Evolutionary conservation across 2,888 invertebrate species (phyloP), one percentile per base, ranked within the genome.

Genomic region (Synergus umbraculus): DNA sequence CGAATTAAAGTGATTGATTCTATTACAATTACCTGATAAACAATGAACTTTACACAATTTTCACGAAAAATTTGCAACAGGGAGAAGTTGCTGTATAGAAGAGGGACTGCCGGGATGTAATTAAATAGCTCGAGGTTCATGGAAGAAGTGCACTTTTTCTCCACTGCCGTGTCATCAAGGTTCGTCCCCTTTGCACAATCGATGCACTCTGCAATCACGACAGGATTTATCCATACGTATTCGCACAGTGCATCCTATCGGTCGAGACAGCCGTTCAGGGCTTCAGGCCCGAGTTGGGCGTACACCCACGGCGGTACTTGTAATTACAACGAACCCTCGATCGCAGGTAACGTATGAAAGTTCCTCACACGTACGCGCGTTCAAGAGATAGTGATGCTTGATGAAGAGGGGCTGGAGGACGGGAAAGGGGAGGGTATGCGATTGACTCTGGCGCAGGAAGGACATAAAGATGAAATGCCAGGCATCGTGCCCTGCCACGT

Each of bases 251-350:
- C 82, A 79, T 81, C 58, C 77, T 80, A 80, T 80, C 79, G 63
- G 81, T 65, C 54, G 81, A 79, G 76, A 77, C 81, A 82, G 67
- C 22, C 58, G 58, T 83, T 82, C 83, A 82, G 79, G 79, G 81
- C 84, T 83, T 82, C 83, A 82, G 79, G 79, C 81, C 84, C 82
- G 83, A 83, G 83, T 73, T 82, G 84, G 82, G 85, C 85, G 85
- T 83, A 83, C 84, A 86, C 85, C 87, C 85, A 86, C 85, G 83
- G 85, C 82, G 85, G 85, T 85, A 83, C 84, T 85, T 87, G 87
- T 88, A 89, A 89, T 89, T 89, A 89, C 88, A 87, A 88, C 85
- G 86, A 86, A 88, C 86, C 85, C 85, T 86, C 81, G 85, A 80
- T 86, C 81, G 86, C 85, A 83, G 87, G 88, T 87, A 88, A 88